Percentiles rank a stretch among this genome's conserved stretches.
phyloP scores from a whole-genome alignment of 1,140 invertebrate species.

The Ostrea edulis region DNA sequence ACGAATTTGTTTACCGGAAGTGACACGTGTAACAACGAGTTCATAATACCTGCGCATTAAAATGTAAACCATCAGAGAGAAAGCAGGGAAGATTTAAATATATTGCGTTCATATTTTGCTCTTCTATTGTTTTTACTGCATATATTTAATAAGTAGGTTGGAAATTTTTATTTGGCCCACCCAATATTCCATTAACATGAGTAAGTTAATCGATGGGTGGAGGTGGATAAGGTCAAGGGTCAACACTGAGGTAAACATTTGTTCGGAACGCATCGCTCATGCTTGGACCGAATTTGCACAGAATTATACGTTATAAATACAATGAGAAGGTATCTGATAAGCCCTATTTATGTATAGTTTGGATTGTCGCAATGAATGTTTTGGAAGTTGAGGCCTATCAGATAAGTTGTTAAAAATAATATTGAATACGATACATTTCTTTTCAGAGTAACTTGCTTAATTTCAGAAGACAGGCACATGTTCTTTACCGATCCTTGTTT shows the following conservation, averaged over 20 bases:
- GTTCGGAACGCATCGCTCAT: neutral
- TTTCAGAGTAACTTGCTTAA: conserved; percentile 22
- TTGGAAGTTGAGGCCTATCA: neutral
- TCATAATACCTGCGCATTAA: neutral
- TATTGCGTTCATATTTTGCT: neutral
- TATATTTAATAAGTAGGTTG: neutral
- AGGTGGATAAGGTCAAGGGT: neutral
- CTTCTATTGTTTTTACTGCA: neutral
- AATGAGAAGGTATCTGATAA: neutral
- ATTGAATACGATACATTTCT: neutral
- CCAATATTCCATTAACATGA: neutral
- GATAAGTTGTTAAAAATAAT: neutral
- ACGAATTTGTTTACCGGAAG: conserved; percentile 18
- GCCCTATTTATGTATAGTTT: too few relatives aligned
- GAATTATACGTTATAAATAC: neutral
- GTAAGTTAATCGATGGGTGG: neutral
- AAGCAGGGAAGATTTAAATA: neutral
- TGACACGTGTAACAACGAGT: conserved; percentile 7
- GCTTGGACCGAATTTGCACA: conserved; percentile 3
- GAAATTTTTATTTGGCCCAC: too few relatives aligned
- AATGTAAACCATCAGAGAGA: neutral
- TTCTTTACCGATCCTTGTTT: neutral
- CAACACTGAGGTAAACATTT: neutral
- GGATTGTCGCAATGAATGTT: neutral
- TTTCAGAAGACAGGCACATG: conserved; percentile 1